phyloP scores from a whole-genome alignment of 2,113 vertebrate genomes.

The Canis aureus region DNA sequence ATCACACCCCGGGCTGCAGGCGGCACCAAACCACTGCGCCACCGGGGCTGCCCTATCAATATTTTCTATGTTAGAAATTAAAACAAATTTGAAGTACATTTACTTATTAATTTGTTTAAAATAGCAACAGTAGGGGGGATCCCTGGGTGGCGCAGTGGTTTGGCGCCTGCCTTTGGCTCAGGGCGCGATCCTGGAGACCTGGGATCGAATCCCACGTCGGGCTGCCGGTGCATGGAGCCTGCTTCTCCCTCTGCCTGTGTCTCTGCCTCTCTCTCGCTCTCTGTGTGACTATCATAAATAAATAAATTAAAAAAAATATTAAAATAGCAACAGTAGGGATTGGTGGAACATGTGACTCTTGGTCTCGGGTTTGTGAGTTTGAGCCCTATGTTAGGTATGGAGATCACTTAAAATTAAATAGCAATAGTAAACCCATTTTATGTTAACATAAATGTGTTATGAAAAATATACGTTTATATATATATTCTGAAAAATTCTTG shows the following conservation, averaged over 20 bases:
- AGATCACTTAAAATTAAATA: background rate
- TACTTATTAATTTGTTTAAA: background rate
- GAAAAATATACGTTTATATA: background rate
- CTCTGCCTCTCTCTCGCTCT: too few species aligned
- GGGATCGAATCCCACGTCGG: too few species aligned
- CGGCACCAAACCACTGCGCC: too few species aligned
- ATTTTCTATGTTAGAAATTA: constrained; percentile 7
- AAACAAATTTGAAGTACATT: background rate
- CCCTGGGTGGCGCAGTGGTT: too few species aligned
- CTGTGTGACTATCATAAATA: too few species aligned
- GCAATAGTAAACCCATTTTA: background rate
- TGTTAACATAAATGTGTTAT: background rate
- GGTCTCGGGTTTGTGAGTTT: background rate
- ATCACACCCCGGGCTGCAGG: too few species aligned
- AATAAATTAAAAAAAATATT: background rate
- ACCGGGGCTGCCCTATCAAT: background rate
- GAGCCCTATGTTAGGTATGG: background rate
- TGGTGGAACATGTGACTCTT: background rate
- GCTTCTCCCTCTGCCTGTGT: too few species aligned
- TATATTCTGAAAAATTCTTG: constrained; percentile 4
- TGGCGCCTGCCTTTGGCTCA: too few species aligned
- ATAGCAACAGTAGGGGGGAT: background rate
- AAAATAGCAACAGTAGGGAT: background rate
- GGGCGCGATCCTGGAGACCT: too few species aligned
- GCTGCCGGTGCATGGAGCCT: too few species aligned